These are phyloP conservation scores for Acanthis flammea DNA, from an alignment of 2,797 vertebrate genomes.

Conservation along the genomic window DNA sequence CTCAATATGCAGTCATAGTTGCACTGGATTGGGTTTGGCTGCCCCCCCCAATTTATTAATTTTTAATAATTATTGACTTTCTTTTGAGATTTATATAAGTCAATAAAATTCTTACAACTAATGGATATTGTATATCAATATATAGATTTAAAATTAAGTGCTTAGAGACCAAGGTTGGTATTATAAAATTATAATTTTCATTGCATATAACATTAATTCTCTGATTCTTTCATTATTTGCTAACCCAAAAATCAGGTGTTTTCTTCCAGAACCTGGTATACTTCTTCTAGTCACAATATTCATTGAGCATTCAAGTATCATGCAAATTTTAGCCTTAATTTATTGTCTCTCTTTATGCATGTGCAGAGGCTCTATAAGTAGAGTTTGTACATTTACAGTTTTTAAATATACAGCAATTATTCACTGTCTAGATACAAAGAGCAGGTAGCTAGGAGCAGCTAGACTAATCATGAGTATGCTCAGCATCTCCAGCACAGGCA, in stretches of 20 bases:
- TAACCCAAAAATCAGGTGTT: not conserved
- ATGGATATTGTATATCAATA: not conserved
- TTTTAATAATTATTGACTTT: not conserved
- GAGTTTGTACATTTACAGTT: not conserved
- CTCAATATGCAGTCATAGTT: not conserved
- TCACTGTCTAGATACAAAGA: not conserved
- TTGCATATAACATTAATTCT: not conserved
- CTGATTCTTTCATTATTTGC: not conserved
- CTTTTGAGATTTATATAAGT: not conserved
- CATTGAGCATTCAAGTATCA: not conserved
- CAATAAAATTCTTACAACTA: not conserved
- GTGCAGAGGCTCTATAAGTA: not conserved
- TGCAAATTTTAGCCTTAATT: not conserved
- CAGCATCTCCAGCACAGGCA: not conserved
- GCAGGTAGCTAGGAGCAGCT: not conserved
- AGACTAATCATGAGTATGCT: not conserved
- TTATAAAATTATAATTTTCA: not conserved
- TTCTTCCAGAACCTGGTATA: fast-evolving
- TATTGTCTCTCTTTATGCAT: not conserved
- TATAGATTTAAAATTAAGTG: not conserved
- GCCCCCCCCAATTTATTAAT: not conserved
- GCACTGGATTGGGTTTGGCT: fast-evolving
- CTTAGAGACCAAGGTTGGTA: not conserved
- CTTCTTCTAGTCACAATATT: not conserved
- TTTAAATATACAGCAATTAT: not conserved